Conservation (phyloP, 2,113 vertebrate species). For the Pluvialis apricaria region DNA sequence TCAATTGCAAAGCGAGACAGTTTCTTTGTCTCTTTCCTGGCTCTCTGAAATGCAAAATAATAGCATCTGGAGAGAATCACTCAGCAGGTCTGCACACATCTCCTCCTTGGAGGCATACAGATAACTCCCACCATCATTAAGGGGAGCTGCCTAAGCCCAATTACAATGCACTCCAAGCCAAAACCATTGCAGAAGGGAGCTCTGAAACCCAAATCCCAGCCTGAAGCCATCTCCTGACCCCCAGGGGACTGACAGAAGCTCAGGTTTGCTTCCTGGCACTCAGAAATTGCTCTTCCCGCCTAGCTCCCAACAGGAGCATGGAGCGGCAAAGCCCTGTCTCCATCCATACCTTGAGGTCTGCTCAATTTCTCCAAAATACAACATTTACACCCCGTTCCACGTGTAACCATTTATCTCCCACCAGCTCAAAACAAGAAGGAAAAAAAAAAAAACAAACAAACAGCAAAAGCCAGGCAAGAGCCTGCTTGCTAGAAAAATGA, state of each 20-base stretch:
- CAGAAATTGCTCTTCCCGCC: background rate
- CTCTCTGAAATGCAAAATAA: background rate
- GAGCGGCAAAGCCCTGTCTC: background rate
- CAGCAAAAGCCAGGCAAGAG: background rate
- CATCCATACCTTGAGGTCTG: accelerated
- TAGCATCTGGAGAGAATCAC: background rate
- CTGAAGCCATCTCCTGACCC: background rate
- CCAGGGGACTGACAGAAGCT: background rate
- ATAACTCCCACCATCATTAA: background rate
- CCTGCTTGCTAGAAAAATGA: background rate
- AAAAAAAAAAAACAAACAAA: background rate
- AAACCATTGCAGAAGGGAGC: background rate
- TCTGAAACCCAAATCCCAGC: background rate
- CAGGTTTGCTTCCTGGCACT: background rate
- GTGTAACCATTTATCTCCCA: background rate
- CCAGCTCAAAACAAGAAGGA: background rate
- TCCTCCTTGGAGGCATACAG: background rate
- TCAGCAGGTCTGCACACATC: background rate
- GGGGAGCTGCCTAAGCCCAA: background rate
- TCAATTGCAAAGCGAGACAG: background rate
- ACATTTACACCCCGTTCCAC: accelerated
- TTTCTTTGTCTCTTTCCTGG: background rate
- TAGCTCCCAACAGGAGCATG: accelerated
- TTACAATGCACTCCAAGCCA: background rate
- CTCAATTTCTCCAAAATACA: background rate